Evolutionary conservation across 2,888 invertebrate genomes (phyloP).

Genomic region (Chrysomela aeneicollis): DNA sequence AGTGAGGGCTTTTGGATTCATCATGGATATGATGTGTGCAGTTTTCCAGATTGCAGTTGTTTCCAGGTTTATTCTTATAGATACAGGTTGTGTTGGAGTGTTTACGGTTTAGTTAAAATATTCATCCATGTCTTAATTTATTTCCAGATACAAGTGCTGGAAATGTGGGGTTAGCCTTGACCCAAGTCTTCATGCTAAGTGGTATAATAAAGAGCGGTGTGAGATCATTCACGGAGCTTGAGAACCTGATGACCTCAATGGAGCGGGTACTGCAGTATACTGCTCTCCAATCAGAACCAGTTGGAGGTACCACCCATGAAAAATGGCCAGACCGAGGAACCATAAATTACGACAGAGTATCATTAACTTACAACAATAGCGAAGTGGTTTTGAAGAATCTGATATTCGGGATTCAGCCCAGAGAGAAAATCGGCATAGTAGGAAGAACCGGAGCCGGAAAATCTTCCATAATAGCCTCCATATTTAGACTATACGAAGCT

Average conservation of each 20-base stretch:
- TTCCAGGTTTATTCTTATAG: constrained; percentile 43
- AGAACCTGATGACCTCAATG: constrained; percentile 87
- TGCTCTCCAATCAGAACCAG: constrained; percentile 59
- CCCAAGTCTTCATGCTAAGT: constrained; percentile 79
- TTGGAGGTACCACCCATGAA: constrained; percentile 62
- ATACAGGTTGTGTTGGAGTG: constrained; percentile 39
- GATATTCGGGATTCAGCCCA: constrained; percentile 71
- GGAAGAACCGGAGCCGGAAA: constrained; percentile 87
- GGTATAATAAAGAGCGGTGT: constrained; percentile 70
- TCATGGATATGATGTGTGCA: constrained; percentile 50
- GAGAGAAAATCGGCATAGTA: constrained; percentile 79
- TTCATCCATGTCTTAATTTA: neutral
- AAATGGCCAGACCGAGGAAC: constrained; percentile 78
- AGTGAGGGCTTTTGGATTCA: constrained; percentile 54
- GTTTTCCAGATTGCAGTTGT: constrained; percentile 46
- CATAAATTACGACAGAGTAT: constrained; percentile 73
- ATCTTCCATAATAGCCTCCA: constrained; percentile 75
- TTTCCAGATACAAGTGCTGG: constrained; percentile 47
- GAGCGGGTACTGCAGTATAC: constrained; percentile 72
- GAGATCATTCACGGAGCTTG: constrained; percentile 83
- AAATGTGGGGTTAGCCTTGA: constrained; percentile 69
- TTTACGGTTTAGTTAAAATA: too few species aligned
- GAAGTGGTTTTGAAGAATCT: constrained; percentile 78
- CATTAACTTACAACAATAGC: constrained; percentile 75
- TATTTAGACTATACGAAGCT: constrained; percentile 81